These are phyloP conservation scores for Zeugodacus cucurbitae DNA, from an alignment of 1,140 invertebrate genomes.

Conservation along the genomic window DNA sequence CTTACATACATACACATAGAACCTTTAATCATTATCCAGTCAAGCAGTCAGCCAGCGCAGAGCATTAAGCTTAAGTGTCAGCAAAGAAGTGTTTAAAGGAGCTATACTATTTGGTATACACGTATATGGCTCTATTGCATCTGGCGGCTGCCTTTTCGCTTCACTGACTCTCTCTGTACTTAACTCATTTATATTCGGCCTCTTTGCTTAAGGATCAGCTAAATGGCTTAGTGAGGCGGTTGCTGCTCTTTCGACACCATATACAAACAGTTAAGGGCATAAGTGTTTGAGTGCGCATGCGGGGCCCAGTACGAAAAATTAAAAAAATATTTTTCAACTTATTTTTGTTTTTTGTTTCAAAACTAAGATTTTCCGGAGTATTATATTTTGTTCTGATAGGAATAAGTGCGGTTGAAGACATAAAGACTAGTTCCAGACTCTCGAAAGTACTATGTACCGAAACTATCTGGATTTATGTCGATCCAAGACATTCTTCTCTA, in stretches of 20 bases:
- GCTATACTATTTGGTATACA: background rate
- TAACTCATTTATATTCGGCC: background rate
- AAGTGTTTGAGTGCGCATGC: background rate
- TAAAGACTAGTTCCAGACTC: no score
- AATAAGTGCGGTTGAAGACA: no score
- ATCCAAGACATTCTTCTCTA: no score
- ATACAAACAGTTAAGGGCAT: background rate
- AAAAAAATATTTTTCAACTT: no score
- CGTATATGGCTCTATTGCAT: background rate
- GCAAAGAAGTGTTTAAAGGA: constrained; percentile 13
- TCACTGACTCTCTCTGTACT: background rate
- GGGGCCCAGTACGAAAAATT: background rate
- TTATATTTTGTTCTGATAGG: no score
- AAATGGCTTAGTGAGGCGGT: constrained; percentile 36
- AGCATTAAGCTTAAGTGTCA: constrained; percentile 32
- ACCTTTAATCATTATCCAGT: constrained; percentile 23
- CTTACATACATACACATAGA: background rate
- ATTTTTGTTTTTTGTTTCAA: no score
- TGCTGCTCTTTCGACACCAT: constrained; percentile 20
- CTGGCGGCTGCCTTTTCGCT: constrained; percentile 19
- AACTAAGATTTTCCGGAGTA: no score
- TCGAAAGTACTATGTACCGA: no score
- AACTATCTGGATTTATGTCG: no score
- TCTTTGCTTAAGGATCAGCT: constrained; percentile 17
- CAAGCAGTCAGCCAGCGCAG: background rate